phyloP scores from a whole-genome alignment of 2,113 vertebrate genomes.

The Corydoras maculifer region DNA sequence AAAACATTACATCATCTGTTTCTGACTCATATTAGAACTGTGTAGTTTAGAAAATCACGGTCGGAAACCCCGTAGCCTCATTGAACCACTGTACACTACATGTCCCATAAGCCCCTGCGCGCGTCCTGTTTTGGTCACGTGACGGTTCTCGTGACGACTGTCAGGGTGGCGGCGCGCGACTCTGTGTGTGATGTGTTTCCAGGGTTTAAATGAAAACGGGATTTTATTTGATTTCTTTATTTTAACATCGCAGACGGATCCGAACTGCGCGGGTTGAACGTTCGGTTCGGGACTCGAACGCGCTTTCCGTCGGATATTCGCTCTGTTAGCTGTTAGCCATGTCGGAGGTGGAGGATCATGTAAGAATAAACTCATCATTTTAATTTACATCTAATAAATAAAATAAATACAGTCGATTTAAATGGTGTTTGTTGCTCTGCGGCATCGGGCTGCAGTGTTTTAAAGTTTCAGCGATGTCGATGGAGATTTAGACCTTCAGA shows the following conservation, averaged over 20 bases:
- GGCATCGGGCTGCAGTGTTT: no score
- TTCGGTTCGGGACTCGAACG: no score
- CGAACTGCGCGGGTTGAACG: no score
- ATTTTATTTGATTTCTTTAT: background rate
- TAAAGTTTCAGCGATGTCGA: no score
- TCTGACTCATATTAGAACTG: no score
- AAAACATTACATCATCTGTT: no score
- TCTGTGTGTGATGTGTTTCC: background rate
- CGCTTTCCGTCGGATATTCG: no score
- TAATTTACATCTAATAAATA: background rate
- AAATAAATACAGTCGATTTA: no score
- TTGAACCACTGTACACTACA: conserved; percentile 48
- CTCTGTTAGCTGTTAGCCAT: conserved; percentile 51
- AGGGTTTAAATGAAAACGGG: background rate
- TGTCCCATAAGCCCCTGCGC: conserved; percentile 50
- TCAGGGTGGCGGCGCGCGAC: background rate
- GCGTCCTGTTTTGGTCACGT: conserved; percentile 61
- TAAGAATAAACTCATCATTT: conserved; percentile 42
- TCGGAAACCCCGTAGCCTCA: no score
- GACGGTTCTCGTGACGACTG: conserved; percentile 52
- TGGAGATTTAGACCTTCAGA: no score
- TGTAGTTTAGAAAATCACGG: no score
- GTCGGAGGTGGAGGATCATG: conserved; percentile 82
- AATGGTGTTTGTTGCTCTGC: no score
- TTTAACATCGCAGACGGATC: background rate